These are phyloP conservation scores for Seladonia tumulorum DNA, from an alignment of 2,888 invertebrate genomes.

Conservation along the genomic window DNA sequence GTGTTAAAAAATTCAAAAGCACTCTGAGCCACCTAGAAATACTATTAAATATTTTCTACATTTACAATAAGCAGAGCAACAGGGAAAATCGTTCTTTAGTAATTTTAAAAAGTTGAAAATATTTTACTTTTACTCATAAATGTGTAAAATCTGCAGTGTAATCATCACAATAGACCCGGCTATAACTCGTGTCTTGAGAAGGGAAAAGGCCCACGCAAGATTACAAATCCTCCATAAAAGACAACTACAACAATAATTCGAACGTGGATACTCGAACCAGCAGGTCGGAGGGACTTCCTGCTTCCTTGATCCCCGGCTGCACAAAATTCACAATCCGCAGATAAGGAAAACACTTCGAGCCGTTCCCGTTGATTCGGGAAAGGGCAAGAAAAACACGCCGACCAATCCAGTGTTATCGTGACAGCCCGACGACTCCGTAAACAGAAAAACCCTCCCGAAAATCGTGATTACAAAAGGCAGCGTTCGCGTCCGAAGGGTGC, in stretches of 20 bases:
- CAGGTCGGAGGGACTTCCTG: neutral
- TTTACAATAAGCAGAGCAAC: too few relatives aligned
- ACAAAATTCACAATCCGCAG: neutral
- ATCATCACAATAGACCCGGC: neutral
- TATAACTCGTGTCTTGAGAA: neutral
- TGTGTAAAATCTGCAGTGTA: neutral
- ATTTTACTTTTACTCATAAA: neutral
- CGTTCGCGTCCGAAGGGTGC: neutral
- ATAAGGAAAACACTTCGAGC: neutral
- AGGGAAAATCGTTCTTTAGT: too few relatives aligned
- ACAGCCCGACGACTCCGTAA: conserved; percentile 3
- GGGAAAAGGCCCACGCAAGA: neutral
- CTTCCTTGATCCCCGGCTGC: neutral
- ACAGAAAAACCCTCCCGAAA: neutral
- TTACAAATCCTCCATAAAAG: neutral
- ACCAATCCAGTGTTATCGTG: neutral
- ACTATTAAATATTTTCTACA: too few relatives aligned
- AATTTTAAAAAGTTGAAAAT: neutral
- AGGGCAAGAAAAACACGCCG: neutral
- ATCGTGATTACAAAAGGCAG: neutral
- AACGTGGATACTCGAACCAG: neutral
- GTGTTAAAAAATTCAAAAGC: too few relatives aligned
- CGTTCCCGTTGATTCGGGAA: neutral
- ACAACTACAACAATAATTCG: neutral
- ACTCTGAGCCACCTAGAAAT: too few relatives aligned